Evolutionary conservation across 2,797 vertebrate species (phyloP).

Genomic region (Cryptoprocta ferox): DNA sequence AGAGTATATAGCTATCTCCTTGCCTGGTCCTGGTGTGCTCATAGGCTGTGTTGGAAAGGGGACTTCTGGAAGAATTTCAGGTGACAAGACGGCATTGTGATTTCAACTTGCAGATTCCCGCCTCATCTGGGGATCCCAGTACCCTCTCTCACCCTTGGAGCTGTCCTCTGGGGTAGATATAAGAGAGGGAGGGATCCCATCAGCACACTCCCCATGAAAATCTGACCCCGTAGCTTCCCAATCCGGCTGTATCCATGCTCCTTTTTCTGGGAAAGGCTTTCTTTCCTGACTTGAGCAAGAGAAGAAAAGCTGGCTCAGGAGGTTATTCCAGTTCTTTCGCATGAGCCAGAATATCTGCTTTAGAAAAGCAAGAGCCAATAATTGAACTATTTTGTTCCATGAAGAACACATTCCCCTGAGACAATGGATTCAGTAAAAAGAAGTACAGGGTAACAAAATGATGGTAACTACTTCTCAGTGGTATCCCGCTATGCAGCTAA

Average conservation of each 20-base stretch:
- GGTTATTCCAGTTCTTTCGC: background rate
- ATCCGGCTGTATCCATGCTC: background rate
- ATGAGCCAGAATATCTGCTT: background rate
- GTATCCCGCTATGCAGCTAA: background rate
- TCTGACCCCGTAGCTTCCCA: background rate
- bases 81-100: background rate
- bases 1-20: accelerated
- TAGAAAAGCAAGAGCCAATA: background rate
- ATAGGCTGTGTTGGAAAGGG: background rate
- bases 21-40: background rate
- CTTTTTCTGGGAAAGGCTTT: background rate
- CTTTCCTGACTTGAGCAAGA: background rate
- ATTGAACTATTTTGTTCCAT: background rate
- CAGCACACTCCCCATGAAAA: no score
- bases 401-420: background rate
- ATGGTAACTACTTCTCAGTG: background rate
- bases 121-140: background rate
- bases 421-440: background rate
- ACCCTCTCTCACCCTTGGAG: background rate
- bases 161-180: background rate
- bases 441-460: background rate
- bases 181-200: background rate
- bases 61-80: background rate
- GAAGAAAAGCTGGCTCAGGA: background rate
- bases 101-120: background rate